Evolutionary conservation across 2,113 vertebrate species (phyloP).

Genomic region (Cyprinus carpio): DNA sequence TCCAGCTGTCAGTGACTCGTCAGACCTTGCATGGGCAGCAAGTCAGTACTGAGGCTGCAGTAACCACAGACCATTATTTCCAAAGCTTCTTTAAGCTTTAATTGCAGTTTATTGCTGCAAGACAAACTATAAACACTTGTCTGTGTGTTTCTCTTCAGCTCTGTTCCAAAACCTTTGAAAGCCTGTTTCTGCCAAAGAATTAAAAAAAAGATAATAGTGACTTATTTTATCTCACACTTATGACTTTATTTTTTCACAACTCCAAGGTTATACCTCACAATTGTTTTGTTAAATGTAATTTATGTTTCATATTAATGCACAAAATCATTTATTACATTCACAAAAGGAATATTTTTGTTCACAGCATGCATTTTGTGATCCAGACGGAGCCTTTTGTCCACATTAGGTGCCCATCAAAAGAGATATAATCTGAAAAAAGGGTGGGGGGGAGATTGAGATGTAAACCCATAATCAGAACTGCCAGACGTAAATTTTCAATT

Average conservation of each 20-base stretch:
- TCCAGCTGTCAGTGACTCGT: constrained; percentile 62
- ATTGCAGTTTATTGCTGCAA: neutral
- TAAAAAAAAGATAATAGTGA: neutral
- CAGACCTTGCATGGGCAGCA: neutral
- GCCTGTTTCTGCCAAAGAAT: neutral
- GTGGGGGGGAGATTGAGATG: too few relatives aligned
- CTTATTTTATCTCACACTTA: neutral
- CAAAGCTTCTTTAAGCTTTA: neutral
- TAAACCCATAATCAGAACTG: too few relatives aligned
- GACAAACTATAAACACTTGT: constrained; percentile 1
- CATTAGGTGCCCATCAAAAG: too few relatives aligned
- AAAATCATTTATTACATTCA: neutral
- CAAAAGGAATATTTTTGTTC: too few relatives aligned
- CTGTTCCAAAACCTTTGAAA: neutral
- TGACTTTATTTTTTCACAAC: neutral
- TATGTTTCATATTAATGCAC: neutral
- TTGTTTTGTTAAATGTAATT: neutral
- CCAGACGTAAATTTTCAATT: too few relatives aligned
- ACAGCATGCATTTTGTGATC: too few relatives aligned
- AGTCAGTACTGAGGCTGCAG: neutral
- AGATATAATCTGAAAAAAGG: too few relatives aligned
- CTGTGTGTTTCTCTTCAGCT: neutral
- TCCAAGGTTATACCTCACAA: neutral
- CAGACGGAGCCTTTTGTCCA: too few relatives aligned
- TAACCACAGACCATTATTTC: neutral